Evolutionary conservation across 1,140 invertebrate species (phyloP), one percentile per base, ranked within the genome.

Genomic region (Diorhabda carinulata): DNA sequence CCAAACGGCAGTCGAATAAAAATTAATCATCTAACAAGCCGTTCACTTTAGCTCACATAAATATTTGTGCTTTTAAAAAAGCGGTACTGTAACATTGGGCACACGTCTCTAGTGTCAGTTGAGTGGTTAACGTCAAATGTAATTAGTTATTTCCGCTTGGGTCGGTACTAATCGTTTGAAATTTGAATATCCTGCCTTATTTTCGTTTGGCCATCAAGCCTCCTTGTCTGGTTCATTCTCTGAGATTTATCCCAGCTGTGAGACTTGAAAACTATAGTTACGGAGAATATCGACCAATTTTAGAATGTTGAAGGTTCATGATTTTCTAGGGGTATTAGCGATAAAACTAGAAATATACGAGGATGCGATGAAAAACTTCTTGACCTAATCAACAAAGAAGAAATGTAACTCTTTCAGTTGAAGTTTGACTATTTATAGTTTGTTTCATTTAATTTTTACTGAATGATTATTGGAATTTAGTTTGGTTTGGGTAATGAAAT

Each of bases 61-160:
- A 52, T 52, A 52, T 52, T 52, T 52, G 47, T 52, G 47, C 47
- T 52, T 52, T 52, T 52, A 52, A 52, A 52, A 52, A 52, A 52
- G 6, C 47, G 47, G 47, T 52, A 52, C 47, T 52, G 47, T 52
- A 52, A 52, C 47, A 69, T 69, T 64, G 70, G 64, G 69, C 69
- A 67, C 70, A 71, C 61, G 61, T 66, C 65, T 71, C 60, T 66
- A 65, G 70, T 74, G 70, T 69, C 67, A 78, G 74, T 74, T 77
- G 77, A 78, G 75, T 78, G 75, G 73, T 71, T 76, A 74, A 74
- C 74, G 76, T 77, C 76, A 77, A 76, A 76, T 69, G 72, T 77
- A 77, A 77, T 77, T 77, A 76, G 74, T 72, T 66, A 69, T 77
- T 77, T 77, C 76, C 74, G 76, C 74, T 69, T 71, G 68, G 69